Base-by-base conservation (phyloP, 2,113 vertebrate species). In the Cyanoramphus novaezelandiae region DNA sequence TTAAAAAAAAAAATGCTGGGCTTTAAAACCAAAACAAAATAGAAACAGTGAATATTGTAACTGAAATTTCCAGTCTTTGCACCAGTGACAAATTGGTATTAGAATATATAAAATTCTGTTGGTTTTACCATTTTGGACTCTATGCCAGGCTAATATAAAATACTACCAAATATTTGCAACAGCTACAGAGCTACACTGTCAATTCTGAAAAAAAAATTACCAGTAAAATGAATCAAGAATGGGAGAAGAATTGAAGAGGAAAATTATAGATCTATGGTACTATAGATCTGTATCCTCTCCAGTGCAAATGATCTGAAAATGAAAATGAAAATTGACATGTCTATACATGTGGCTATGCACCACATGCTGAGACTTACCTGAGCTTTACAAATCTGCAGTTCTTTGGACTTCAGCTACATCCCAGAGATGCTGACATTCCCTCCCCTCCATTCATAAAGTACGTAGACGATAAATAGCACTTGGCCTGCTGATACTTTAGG, bases 271-370 rank as follows among this genome's bases (percentile, higher is more conserved):
- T 71, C 46, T 55, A 33, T 13, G 76, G 52, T 29, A 72, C 31
- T 72, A 44, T 86, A 88, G 88, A 60, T 88, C 57, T 86, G 52
- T 80, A 92, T 60, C 57, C 29, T 93, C 35, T 47, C 11, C 6
- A 33, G 71, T 27, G 71, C 33, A 95, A 95, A 95, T 72, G 63
- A 64, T 86, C 86, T 90, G 93, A 93, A 93, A 92, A 82, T 64
- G 75, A 92, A 91, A 79, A 91, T 86, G 35, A 95, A 91, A 95
- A 92, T 52, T 72, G 82, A 90, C 91, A 47, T 27, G 60, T 95
- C 62, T 80, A 9, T 62, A 46, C 17, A 7, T 39, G 39, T 62
- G 29, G 29, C 74, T 82, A 16, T 90, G n/a, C 0, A 9, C 63
- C 53, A 33, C 39, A 31, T 37, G 29, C 35, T 57, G 79, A 82